phyloP scores from a whole-genome alignment of 2,797 vertebrate species.

The Danio kyathit region DNA sequence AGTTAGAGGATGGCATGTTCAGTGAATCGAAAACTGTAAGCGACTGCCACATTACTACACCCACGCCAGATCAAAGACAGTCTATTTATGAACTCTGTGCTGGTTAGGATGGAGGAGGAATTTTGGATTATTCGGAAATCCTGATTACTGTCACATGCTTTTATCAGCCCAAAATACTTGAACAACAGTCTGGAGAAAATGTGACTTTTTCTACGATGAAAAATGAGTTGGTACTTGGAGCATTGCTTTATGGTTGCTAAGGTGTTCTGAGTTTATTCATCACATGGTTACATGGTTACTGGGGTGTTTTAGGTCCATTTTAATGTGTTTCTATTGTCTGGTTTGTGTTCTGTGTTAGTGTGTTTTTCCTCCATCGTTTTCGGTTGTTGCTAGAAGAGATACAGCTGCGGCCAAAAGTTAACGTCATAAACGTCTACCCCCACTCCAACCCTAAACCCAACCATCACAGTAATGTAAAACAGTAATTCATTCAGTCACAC shows the following conservation, averaged over 20 bases:
- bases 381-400: too few species aligned
- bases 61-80: neutral
- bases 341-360: too few species aligned
- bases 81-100: neutral
- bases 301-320: neutral
- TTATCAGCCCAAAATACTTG: neutral
- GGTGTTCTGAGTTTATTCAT: too few species aligned
- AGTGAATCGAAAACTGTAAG: neutral
- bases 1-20: neutral
- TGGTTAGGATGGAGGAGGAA: neutral
- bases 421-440: too few species aligned
- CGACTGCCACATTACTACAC: neutral
- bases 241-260: neutral
- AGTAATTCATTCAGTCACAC: too few species aligned
- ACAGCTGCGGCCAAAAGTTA: too few species aligned
- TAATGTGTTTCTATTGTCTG: neutral
- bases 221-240: neutral
- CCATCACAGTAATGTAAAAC: too few species aligned
- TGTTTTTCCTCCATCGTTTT: too few species aligned
- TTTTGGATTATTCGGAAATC: slow-evolving; percentile 1
- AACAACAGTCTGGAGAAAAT: neutral
- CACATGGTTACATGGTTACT: neutral
- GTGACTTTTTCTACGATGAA: neutral
- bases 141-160: neutral
- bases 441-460: too few species aligned